A percentile compares a stretch with the other conserved stretches of the same genome.
Conservation (phyloP, 2,888 invertebrate genomes). For the Seira musarum region DNA sequence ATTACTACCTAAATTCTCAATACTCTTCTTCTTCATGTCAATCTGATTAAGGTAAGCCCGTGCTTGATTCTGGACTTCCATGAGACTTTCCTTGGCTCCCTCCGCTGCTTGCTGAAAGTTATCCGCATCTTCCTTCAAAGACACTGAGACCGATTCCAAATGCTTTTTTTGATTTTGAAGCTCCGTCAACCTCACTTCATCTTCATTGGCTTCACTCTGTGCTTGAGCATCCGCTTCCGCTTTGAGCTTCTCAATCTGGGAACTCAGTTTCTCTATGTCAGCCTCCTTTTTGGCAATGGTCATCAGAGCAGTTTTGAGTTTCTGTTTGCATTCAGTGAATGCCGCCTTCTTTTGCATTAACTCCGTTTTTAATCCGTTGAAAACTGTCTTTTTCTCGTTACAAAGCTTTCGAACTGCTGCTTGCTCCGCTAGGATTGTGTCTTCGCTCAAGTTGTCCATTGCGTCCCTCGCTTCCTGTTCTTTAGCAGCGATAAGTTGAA, state of each 20-base stretch:
- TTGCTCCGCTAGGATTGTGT: conserved; percentile 17
- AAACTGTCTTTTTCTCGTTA: conserved; percentile 27
- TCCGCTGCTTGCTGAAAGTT: conserved; percentile 48
- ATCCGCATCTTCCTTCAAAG: conserved; percentile 49
- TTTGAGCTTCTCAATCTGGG: conserved; percentile 1
- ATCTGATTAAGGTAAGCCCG: not conserved
- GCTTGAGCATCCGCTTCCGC: conserved; percentile 23
- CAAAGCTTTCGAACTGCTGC: conserved; percentile 29
- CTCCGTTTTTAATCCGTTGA: not conserved
- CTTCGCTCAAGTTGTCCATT: conserved; percentile 17
- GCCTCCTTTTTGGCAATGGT: not conserved
- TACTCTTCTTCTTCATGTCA: conserved; percentile 22
- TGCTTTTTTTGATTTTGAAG: conserved; percentile 23
- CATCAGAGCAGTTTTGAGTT: conserved; percentile 1
- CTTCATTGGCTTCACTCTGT: conserved; percentile 13
- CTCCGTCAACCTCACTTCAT: conserved; percentile 3
- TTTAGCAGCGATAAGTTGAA: not conserved
- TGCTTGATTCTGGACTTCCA: conserved; percentile 3
- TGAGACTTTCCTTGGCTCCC: conserved; percentile 20
- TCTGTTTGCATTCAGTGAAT: conserved; percentile 1
- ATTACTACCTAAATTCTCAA: conserved; percentile 21
- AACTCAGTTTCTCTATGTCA: conserved; percentile 8
- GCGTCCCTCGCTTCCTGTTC: not conserved
- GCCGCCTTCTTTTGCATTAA: not conserved
- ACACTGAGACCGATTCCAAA: conserved; percentile 1